Evolutionary conservation across 1,140 invertebrate species (phyloP).

Genomic region (Centruroides vittatus): DNA sequence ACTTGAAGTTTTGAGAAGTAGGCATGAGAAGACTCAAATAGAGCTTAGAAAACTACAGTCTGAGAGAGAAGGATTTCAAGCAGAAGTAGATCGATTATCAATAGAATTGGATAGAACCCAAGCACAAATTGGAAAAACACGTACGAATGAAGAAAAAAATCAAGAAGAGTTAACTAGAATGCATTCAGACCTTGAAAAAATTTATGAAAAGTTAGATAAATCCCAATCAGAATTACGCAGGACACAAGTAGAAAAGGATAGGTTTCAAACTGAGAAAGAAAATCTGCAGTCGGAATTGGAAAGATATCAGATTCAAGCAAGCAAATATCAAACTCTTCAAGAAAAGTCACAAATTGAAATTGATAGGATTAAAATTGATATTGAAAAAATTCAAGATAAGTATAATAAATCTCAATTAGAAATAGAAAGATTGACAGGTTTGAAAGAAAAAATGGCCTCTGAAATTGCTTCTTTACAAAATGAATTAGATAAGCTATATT

Average conservation of each 20-base stretch:
- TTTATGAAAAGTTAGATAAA: conserved; percentile 78
- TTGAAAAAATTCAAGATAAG: conserved; percentile 66
- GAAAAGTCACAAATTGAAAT: conserved; percentile 65
- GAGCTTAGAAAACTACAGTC: conserved; percentile 62
- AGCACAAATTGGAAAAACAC: conserved; percentile 63
- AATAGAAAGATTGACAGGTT: conserved; percentile 52
- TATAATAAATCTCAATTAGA: conserved; percentile 66
- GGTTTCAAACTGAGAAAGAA: conserved; percentile 49
- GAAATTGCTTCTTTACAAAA: conserved; percentile 35
- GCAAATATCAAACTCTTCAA: conserved; percentile 50
- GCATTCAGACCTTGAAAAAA: conserved; percentile 73
- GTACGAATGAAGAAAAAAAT: conserved; percentile 62
- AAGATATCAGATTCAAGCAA: conserved; percentile 55
- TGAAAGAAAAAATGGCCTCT: conserved; percentile 37
- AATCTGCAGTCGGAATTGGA: conserved; percentile 63
- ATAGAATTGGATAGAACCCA: conserved; percentile 50
- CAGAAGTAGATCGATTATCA: conserved; percentile 64
- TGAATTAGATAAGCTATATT: conserved; percentile 14
- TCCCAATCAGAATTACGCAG: conserved; percentile 63
- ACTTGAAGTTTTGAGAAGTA: conserved; percentile 69
- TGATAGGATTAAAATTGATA: conserved; percentile 64
- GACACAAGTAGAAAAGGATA: conserved; percentile 57
- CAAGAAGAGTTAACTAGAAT: conserved; percentile 75
- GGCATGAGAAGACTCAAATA: conserved; percentile 73
- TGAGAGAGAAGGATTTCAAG: conserved; percentile 70